Percentiles rank a stretch among this genome's conserved stretches.
Evolutionary conservation across 1,140 invertebrate species (phyloP).

Genomic region (Tenebrio molitor): DNA sequence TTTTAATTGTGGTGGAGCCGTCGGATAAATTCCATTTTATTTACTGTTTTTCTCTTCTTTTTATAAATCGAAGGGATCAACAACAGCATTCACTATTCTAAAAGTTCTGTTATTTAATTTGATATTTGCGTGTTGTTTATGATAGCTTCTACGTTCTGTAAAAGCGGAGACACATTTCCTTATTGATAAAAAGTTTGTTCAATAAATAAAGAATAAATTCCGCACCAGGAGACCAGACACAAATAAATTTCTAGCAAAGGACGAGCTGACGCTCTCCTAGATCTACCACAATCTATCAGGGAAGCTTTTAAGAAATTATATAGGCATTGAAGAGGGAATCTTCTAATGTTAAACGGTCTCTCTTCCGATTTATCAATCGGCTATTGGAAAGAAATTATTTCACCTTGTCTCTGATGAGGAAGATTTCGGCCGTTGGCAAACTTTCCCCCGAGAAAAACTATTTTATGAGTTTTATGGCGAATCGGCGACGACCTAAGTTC

Average conservation of each 20-base stretch:
- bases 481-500: neutral
- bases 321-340: neutral
- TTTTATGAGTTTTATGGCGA: conserved; percentile 11
- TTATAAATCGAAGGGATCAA: too few species aligned
- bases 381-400: neutral
- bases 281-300: conserved; percentile 17
- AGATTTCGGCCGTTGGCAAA: neutral
- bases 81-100: too few species aligned
- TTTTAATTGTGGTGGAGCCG: too few species aligned
- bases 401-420: neutral
- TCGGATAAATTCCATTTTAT: too few species aligned
- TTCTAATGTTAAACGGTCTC: too few species aligned
- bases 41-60: too few species aligned
- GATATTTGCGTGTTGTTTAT: neutral
- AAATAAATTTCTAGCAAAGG: neutral
- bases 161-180: too few species aligned
- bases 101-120: neutral
- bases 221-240: neutral
- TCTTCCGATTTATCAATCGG: too few species aligned
- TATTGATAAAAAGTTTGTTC: conserved; percentile 4
- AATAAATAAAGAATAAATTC: conserved; percentile 18
- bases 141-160: too few species aligned
- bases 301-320: conserved; percentile 25
- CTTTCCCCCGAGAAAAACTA: neutral
- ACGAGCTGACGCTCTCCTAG: conserved; percentile 5